phyloP scores from a whole-genome alignment of 2,888 invertebrate genomes.

The Eupithecia subumbrata region DNA sequence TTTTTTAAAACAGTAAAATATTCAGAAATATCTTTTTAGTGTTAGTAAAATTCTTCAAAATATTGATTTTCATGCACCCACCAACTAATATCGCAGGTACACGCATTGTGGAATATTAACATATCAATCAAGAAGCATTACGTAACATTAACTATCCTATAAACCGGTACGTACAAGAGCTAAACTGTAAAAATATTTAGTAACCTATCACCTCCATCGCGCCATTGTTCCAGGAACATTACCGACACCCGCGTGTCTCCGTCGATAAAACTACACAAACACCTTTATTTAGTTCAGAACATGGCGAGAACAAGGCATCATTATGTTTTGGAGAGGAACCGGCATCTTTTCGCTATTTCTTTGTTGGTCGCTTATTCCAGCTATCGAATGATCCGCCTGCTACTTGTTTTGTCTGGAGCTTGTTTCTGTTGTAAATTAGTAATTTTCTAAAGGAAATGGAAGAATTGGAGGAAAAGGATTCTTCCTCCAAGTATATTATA shows the following conservation, averaged over 20 bases:
- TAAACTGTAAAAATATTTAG: not conserved
- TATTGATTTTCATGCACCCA: too few relatives aligned
- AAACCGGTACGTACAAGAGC: not conserved
- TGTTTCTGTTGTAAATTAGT: not conserved
- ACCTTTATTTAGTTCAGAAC: constrained; percentile 25
- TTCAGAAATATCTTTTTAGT: too few relatives aligned
- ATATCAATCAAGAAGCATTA: too few relatives aligned
- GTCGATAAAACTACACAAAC: constrained; percentile 21
- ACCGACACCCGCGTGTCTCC: constrained; percentile 5
- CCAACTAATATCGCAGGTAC: too few relatives aligned
- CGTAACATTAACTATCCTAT: not conserved
- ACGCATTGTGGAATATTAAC: too few relatives aligned
- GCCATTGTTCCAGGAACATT: not conserved
- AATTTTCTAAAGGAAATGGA: not conserved
- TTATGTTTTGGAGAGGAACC: not conserved
- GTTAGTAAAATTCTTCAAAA: too few relatives aligned
- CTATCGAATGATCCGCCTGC: not conserved
- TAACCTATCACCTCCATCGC: not conserved
- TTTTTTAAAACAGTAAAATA: too few relatives aligned
- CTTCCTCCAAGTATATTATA: not conserved
- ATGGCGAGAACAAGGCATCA: not conserved
- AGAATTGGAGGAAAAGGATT: not conserved
- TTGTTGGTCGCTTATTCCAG: not conserved
- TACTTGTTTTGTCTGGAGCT: not conserved
- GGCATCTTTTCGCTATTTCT: not conserved